phyloP scores from a whole-genome alignment of 1,140 invertebrate species.

The Cydia splendana region DNA sequence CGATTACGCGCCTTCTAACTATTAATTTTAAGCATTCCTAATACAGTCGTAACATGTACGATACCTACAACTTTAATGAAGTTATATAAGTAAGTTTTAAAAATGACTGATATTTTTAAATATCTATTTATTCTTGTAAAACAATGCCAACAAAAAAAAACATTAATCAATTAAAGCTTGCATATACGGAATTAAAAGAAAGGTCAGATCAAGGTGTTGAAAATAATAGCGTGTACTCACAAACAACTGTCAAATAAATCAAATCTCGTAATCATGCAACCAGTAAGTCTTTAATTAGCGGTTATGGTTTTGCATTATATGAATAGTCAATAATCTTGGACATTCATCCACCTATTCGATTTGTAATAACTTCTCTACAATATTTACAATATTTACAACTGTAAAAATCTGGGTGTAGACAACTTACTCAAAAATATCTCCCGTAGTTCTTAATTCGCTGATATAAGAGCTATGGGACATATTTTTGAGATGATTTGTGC shows the following conservation, averaged over 20 bases:
- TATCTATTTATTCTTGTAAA: background rate
- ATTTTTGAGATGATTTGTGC: too few species aligned
- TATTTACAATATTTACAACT: too few species aligned
- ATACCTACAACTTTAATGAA: too few species aligned
- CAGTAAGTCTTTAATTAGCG: slow-evolving; percentile 3
- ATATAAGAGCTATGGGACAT: too few species aligned
- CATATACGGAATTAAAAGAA: background rate
- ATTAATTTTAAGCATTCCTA: background rate
- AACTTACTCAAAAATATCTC: too few species aligned
- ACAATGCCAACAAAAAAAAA: background rate
- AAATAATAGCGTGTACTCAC: background rate
- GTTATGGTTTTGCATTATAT: slow-evolving; percentile 3
- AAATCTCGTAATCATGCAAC: background rate
- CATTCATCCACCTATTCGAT: background rate
- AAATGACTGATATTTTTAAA: too few species aligned
- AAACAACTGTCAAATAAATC: slow-evolving; percentile 15
- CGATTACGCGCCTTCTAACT: background rate
- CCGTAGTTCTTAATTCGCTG: too few species aligned
- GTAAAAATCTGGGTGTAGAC: too few species aligned
- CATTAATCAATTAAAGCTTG: background rate
- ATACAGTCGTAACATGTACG: background rate
- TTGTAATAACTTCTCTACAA: background rate
- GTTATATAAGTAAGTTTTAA: too few species aligned
- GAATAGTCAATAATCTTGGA: slow-evolving; percentile 1
- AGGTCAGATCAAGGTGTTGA: slow-evolving; percentile 6